These are phyloP conservation scores for Sebastes vulpes DNA, from an alignment of 2,797 vertebrate species.

Conservation along the genomic window DNA sequence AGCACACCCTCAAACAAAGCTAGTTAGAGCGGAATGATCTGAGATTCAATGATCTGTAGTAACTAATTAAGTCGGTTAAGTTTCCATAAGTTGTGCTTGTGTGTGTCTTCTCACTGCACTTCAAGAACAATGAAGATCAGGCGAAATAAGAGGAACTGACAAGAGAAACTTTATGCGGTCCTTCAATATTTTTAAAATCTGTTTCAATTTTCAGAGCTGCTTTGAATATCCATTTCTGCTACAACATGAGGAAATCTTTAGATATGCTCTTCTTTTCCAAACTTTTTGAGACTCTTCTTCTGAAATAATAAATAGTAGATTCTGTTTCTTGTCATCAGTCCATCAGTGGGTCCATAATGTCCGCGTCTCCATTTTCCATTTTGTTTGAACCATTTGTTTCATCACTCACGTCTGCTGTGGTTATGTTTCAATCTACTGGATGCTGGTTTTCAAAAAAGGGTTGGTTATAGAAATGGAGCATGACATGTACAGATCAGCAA, in stretches of 20 bases:
- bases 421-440: neutral
- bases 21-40: too few species aligned
- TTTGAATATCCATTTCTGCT: neutral
- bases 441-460: neutral
- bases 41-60: neutral
- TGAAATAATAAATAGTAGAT: neutral
- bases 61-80: neutral
- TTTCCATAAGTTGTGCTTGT: neutral
- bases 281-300: neutral
- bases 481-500: slow-evolving; percentile 3
- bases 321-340: slow-evolving; percentile 24
- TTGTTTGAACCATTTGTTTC: neutral
- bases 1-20: too few species aligned
- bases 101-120: neutral
- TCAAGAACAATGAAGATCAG: neutral
- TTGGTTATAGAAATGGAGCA: neutral
- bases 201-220: neutral
- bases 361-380: neutral
- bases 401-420: neutral
- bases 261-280: neutral
- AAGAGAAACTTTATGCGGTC: neutral
- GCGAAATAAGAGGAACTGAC: neutral
- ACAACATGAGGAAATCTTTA: neutral
- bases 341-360: neutral
- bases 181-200: neutral